Percentiles rank a stretch among this genome's conserved stretches.
These are phyloP conservation scores for Melopsittacus undulatus DNA, from an alignment of 2,797 vertebrate species.

Conservation along the genomic window DNA sequence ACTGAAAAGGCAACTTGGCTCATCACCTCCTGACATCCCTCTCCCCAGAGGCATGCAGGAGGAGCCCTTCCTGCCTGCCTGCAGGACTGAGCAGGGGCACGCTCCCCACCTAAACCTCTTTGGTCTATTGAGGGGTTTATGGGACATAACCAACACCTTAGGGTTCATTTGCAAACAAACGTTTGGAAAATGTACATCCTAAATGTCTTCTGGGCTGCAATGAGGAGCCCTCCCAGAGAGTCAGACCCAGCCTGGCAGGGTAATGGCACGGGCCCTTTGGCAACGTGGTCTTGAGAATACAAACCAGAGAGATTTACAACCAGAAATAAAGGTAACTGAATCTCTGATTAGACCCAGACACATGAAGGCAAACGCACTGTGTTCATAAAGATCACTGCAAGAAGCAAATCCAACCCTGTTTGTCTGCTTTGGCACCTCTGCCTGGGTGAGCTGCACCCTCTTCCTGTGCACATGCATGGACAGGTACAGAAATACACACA, in stretches of 20 bases:
- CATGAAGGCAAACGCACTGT: too few relatives aligned
- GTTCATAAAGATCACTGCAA: too few relatives aligned
- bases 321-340: fast-evolving
- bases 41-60: fast-evolving
- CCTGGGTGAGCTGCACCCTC: fast-evolving
- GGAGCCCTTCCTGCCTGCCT: fast-evolving
- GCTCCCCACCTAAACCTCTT: neutral
- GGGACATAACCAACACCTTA: neutral
- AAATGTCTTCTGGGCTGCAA: neutral
- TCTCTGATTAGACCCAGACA: neutral
- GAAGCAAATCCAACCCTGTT: neutral
- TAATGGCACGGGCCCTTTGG: fast-evolving
- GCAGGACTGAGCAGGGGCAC: fast-evolving
- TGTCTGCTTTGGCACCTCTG: fast-evolving
- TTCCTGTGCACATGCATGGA: fast-evolving
- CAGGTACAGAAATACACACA: neutral
- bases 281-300: fast-evolving
- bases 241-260: neutral
- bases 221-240: fast-evolving
- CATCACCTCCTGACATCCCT: fast-evolving
- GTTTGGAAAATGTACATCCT: fast-evolving
- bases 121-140: neutral
- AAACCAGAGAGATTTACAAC: fast-evolving
- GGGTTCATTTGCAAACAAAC: neutral
- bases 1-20: neutral